These are phyloP conservation scores for Psococerastis gibbosa DNA, from an alignment of 2,888 invertebrate genomes.

Conservation along the genomic window DNA sequence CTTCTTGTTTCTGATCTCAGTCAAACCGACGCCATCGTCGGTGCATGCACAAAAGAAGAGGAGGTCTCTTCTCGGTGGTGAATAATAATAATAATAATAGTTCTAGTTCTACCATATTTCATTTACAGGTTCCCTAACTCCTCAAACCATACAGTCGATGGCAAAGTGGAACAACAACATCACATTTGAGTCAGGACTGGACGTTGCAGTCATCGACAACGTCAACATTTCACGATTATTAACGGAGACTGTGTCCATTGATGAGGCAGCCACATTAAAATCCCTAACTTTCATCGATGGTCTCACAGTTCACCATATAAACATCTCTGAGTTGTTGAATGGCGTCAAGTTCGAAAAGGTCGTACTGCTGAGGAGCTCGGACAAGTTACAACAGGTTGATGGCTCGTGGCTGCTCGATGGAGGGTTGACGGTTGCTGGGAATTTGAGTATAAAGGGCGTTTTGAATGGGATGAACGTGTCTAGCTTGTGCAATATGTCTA, in stretches of 20 bases:
- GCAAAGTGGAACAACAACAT: too few species aligned
- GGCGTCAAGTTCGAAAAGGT: slow-evolving; percentile 28
- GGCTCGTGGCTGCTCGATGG: slow-evolving; percentile 22
- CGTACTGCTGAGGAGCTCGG: slow-evolving; percentile 21
- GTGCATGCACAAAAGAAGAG: too few species aligned
- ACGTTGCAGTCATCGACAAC: slow-evolving; percentile 26
- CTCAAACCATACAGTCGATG: too few species aligned
- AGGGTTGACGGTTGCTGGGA: slow-evolving; percentile 21
- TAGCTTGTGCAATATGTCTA: not conserved
- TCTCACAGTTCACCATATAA: slow-evolving; percentile 18
- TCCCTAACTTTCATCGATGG: slow-evolving; percentile 18
- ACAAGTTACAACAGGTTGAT: slow-evolving; percentile 18
- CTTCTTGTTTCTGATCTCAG: too few species aligned
- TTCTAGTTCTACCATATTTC: too few species aligned
- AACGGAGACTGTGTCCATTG: slow-evolving; percentile 24
- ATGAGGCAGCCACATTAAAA: slow-evolving; percentile 20
- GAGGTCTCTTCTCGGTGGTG: too few species aligned
- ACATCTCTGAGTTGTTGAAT: slow-evolving; percentile 23
- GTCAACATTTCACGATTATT: slow-evolving; percentile 23
- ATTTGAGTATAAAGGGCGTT: slow-evolving; percentile 22
- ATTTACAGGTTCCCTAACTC: too few species aligned
- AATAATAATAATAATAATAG: too few species aligned
- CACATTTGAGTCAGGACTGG: too few species aligned
- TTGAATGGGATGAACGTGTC: slow-evolving; percentile 18
- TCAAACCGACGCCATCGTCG: too few species aligned